Conservation (phyloP, 1,140 invertebrate species). For the Papilio aristodemus region DNA sequence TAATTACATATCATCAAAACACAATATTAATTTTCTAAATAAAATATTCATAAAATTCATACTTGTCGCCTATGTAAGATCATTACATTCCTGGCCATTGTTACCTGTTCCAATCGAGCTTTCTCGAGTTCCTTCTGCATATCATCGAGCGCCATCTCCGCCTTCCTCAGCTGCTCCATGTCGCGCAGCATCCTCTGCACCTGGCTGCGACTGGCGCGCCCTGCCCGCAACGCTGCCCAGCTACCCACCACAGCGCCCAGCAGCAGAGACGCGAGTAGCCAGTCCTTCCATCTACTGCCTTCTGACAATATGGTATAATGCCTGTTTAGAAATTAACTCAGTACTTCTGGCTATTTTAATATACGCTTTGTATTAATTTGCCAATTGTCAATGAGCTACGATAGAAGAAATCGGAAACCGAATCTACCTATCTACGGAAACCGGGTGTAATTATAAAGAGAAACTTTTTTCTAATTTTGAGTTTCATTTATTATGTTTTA, state of each 20-base stretch:
- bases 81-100: background rate
- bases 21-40: too few relatives aligned
- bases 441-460: too few relatives aligned
- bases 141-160: conserved; percentile 91
- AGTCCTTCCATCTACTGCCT: conserved; percentile 91
- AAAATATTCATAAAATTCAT: too few relatives aligned
- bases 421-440: too few relatives aligned
- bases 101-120: conserved; percentile 78
- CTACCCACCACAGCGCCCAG: conserved; percentile 92
- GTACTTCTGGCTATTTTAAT: too few relatives aligned
- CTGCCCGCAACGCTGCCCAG: conserved; percentile 94
- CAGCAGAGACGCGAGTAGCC: conserved; percentile 90
- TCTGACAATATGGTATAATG: conserved; percentile 69
- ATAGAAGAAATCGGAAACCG: too few relatives aligned
- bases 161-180: conserved; percentile 94
- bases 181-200: conserved; percentile 94
- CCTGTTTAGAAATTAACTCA: background rate
- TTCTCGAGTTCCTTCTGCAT: conserved; percentile 87
- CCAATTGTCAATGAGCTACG: too few relatives aligned
- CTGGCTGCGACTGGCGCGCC: conserved; percentile 91
- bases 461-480: too few relatives aligned
- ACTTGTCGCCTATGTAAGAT: too few relatives aligned
- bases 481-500: too few relatives aligned
- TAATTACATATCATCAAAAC: too few relatives aligned
- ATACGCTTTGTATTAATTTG: too few relatives aligned